Conservation (phyloP, 2,797 vertebrate species). For the Halcyon leucocephala region DNA sequence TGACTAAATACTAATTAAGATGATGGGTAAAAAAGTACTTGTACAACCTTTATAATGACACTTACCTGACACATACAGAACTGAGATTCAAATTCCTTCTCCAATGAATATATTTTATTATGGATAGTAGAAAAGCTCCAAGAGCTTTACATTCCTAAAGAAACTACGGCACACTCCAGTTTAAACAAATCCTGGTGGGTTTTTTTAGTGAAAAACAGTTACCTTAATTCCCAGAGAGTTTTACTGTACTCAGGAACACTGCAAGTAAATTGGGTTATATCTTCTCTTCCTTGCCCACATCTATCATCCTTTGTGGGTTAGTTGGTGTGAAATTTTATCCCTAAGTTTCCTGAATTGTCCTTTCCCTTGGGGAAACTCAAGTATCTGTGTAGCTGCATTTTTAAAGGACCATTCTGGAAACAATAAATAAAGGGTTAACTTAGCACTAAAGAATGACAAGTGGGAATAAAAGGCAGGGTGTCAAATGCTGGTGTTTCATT, state of each 20-base stretch:
- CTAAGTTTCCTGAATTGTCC: neutral
- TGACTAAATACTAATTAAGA: neutral
- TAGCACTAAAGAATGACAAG: slow-evolving; percentile 14
- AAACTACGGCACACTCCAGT: neutral
- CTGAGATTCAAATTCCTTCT: neutral
- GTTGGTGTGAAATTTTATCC: neutral
- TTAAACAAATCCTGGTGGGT: neutral
- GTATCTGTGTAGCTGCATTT: neutral
- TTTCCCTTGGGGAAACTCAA: neutral
- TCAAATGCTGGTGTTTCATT: slow-evolving; percentile 18
- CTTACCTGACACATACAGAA: neutral
- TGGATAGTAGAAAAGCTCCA: neutral
- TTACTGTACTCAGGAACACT: neutral
- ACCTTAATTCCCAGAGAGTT: neutral
- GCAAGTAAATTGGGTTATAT: neutral
- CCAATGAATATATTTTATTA: neutral
- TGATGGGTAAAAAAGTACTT: neutral
- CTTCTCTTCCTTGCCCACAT: neutral
- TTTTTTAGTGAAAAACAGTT: neutral
- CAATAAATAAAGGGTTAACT: neutral
- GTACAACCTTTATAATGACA: neutral
- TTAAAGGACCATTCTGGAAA: neutral
- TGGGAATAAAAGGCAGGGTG: neutral
- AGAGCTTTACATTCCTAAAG: neutral
- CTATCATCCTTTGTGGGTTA: neutral